These are phyloP conservation scores for Sinocyclocheilus anshuiensis DNA, from an alignment of 2,113 vertebrate species.

Conservation along the genomic window DNA sequence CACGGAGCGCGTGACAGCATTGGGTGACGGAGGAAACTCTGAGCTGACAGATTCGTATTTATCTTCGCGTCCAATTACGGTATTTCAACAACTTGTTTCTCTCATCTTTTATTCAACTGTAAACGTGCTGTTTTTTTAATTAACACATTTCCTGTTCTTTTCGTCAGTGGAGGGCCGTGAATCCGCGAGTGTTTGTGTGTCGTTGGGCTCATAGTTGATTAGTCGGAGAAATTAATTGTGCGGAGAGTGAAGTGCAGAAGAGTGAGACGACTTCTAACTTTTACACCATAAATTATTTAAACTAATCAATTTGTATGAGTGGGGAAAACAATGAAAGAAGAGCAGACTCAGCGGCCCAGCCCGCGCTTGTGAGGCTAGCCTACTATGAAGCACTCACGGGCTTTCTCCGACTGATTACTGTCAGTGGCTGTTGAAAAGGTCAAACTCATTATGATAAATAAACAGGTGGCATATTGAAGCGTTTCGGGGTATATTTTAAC, in stretches of 20 bases:
- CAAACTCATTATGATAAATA: conserved; percentile 71
- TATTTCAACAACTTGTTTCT: conserved; percentile 51
- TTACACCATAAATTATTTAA: conserved; percentile 65
- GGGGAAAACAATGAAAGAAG: conserved; percentile 16
- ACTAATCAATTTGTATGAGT: conserved; percentile 65
- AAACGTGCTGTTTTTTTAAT: conserved; percentile 1
- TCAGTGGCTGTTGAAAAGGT: conserved; percentile 68
- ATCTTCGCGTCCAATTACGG: conserved; percentile 59
- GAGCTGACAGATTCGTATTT: conserved; percentile 6
- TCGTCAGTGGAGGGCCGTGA: background rate
- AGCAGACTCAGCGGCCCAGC: conserved; percentile 34
- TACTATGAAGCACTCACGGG: conserved; percentile 57
- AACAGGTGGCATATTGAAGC: conserved; percentile 69
- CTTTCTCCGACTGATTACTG: conserved; percentile 60
- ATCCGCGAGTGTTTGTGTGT: conserved; percentile 38
- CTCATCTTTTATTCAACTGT: conserved; percentile 8
- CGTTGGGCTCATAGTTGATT: conserved; percentile 61
- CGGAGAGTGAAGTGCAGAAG: conserved; percentile 50
- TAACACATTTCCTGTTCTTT: background rate
- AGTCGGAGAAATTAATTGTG: conserved; percentile 64
- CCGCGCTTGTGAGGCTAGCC: conserved; percentile 53
- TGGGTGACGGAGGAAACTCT: background rate
- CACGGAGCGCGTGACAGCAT: background rate
- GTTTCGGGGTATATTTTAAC: conserved; percentile 59
- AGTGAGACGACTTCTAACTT: conserved; percentile 7